Evolutionary conservation across 2,797 vertebrate genomes (phyloP), one percentile per base, ranked within the genome.

Genomic region (Gastrophryne carolinensis): DNA sequence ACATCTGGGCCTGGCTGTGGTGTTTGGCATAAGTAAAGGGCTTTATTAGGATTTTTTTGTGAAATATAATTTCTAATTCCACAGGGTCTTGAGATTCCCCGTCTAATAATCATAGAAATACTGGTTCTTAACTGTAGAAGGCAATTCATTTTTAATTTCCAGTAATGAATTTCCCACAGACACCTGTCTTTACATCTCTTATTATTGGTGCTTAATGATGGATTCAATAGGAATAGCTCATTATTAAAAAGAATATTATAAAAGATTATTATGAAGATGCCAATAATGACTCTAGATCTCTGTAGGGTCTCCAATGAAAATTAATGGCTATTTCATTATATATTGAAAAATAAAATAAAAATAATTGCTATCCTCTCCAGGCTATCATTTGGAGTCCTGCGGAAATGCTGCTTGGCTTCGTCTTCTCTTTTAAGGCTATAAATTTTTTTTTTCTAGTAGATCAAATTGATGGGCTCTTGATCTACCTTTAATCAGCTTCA

Each of bases 201-300:
- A 34, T 57, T 32, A 57, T 57, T 9, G 30, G 54, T 57, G n/a
- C 15, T 32, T 34, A 57, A 57, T 57, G 54, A 57, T 57, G 15
- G 29, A 32, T 57, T 57, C 23, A 29, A n/a, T 57, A 32, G 29
- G 3, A 34, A 57, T 30, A 32, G 13, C 17, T 57, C n/a, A 4
- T 2, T 34, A 32, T 57, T 57, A 17, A 57, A 32, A 27, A 17
- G 15, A 57, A 32, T 57, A 47, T 19, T 47, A 47, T 9, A 47
- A 47, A n/a, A 47, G 41, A 47, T 17, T 47, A 19, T 47, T 47
- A 47, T 8, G 41, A n/a, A 47, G 21, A 47, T 47, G n/a, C 41
- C 41, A 47, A 47, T 47, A 19, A 47, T 47, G 41, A 47, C 41
- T 47, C n/a, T 17, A 47, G 41, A 47, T 47, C 41, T 47, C 41